A percentile compares a stretch with the other conserved stretches of the same genome.
These are phyloP conservation scores for Drosophila azteca DNA, from an alignment of 1,140 invertebrate genomes.

Conservation along the genomic window DNA sequence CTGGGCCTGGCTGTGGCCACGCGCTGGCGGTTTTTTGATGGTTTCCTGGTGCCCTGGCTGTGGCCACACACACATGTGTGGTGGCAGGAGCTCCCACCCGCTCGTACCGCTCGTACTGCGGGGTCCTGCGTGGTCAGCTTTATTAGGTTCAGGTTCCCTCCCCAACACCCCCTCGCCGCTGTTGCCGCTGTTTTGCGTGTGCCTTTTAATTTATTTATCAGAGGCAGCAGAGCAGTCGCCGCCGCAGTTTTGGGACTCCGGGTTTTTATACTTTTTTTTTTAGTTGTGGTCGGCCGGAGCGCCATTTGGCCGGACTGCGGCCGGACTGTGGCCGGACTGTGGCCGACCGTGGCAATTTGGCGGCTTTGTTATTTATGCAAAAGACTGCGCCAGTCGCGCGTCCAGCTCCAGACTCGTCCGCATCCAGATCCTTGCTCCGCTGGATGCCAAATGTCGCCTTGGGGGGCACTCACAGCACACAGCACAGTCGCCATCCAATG, in stretches of 20 bases:
- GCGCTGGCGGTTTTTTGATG: slow-evolving; percentile 48
- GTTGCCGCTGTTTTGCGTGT: slow-evolving; percentile 71
- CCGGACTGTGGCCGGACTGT: slow-evolving; percentile 43
- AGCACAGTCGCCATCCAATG: no score
- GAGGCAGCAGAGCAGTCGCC: slow-evolving; percentile 27
- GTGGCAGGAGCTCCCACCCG: slow-evolving; percentile 4
- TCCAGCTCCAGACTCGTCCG: slow-evolving; percentile 22
- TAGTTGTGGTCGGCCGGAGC: slow-evolving; percentile 23
- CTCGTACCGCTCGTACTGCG: neutral
- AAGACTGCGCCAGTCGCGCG: slow-evolving; percentile 27
- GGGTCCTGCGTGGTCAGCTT: slow-evolving; percentile 60
- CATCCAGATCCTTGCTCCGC: neutral
- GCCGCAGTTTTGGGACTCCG: slow-evolving; percentile 4
- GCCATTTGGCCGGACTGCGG: slow-evolving; percentile 47
- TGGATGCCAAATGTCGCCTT: slow-evolving; percentile 33
- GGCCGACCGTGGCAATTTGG: slow-evolving; percentile 63
- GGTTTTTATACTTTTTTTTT: neutral
- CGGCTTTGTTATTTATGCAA: slow-evolving; percentile 63
- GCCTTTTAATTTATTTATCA: slow-evolving; percentile 81
- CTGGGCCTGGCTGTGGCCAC: slow-evolving; percentile 55
- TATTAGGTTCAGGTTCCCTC: slow-evolving; percentile 67
- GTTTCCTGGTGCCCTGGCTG: neutral
- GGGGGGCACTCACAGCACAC: slow-evolving; percentile 4
- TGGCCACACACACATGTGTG: slow-evolving; percentile 43
- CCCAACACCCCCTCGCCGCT: no score